Evolutionary conservation across 2,113 vertebrate genomes (phyloP).

Genomic region (Gallinago paraguaiae): DNA sequence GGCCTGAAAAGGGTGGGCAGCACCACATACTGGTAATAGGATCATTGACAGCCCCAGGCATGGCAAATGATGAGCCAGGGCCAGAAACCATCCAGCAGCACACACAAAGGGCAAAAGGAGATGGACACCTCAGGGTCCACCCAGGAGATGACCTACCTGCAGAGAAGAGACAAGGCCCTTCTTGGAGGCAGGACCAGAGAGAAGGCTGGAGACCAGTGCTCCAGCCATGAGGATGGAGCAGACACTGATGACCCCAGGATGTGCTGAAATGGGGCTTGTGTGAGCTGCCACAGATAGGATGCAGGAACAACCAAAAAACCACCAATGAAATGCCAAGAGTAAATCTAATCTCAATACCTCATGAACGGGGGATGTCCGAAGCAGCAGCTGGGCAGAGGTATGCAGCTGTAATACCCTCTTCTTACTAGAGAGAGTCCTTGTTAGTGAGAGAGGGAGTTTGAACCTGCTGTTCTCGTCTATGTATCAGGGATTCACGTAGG

Average conservation of each 20-base stretch:
- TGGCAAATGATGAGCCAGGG: fast-evolving
- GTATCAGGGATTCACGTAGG: not conserved
- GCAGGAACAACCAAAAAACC: not conserved
- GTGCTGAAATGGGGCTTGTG: not conserved
- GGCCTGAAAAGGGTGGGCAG: not conserved
- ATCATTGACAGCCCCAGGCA: fast-evolving
- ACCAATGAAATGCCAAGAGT: not conserved
- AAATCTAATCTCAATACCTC: not conserved
- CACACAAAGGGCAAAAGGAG: not conserved
- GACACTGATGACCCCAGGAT: fast-evolving
- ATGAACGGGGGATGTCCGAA: not conserved
- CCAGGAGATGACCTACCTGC: not conserved
- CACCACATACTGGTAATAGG: not conserved
- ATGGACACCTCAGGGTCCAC: fast-evolving
- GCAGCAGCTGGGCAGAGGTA: not conserved
- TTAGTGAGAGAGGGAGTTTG: not conserved
- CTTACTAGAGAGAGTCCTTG: not conserved
- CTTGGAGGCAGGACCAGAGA: not conserved
- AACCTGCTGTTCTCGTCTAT: not conserved
- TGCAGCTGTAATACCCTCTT: too few relatives aligned
- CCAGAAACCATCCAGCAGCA: not conserved
- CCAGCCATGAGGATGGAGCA: not conserved
- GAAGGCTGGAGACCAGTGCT: not conserved
- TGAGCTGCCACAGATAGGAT: not conserved
- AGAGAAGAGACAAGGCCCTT: not conserved